Conservation (phyloP, 2,113 vertebrate species). For the Cyanoramphus novaezelandiae region DNA sequence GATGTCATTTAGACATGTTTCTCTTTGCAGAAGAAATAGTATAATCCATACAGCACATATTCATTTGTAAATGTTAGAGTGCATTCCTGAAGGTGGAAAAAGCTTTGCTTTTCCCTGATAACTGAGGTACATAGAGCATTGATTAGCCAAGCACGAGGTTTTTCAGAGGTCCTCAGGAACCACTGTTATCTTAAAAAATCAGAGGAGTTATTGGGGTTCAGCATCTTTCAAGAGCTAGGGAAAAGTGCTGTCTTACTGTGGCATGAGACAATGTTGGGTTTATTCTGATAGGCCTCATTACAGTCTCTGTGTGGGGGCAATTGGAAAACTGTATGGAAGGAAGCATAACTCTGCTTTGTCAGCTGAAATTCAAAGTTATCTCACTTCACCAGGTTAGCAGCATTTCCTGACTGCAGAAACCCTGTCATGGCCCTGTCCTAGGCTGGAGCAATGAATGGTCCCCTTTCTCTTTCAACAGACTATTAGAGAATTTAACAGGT, state of each 20-base stretch:
- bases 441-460: not conserved
- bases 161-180: not conserved
- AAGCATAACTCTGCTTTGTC: not conserved
- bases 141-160: not conserved
- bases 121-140: not conserved
- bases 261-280: not conserved
- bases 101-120: not conserved
- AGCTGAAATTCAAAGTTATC: not conserved
- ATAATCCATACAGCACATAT: not conserved
- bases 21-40: not conserved
- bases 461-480: not conserved
- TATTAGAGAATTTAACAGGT: not conserved
- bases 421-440: not conserved
- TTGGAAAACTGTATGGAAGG: not conserved
- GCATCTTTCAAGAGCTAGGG: not conserved
- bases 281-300: not conserved
- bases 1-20: not conserved
- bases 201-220: not conserved
- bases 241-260: not conserved
- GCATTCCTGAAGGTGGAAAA: not conserved
- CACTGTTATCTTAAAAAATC: not conserved
- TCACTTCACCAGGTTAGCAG: not conserved
- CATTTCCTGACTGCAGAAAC: not conserved
- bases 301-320: not conserved
- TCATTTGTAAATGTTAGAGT: not conserved